Base-by-base conservation (phyloP, 1,140 invertebrate genomes). In the Neuroterus valhalla region DNA sequence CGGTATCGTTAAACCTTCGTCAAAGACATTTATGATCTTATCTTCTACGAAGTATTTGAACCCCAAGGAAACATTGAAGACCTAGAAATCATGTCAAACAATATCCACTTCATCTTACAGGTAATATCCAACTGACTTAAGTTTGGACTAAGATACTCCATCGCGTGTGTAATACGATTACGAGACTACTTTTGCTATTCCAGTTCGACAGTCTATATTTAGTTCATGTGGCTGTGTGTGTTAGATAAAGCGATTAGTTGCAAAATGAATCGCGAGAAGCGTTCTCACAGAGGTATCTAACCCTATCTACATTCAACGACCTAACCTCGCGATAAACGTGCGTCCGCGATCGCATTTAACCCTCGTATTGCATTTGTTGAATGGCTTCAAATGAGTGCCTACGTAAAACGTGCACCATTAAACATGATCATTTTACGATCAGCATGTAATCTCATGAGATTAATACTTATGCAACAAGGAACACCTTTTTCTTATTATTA, bases 191-290 rank as follows among this genome's bases (percentile, higher is more conserved):
- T 10, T 50, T n/a, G 19, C 48, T 50, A n/a, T 50, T 21, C n/a
- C 21, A 21, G 17, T 21, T 52, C 8, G 12, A 19, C 50, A 21
- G 12, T 11, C 19, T 55, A 50, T 52, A 26, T 62, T 62, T 31
- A 62, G 11, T 62, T 38, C 3, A 62, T 31, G 31, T 31, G 23
- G 14, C 8, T n/a, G 55, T 31, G 23, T 62, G 23, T 14, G 26
- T 38, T 23, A 38, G 21, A 62, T 62, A 31, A 38, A 62, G 12
- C 26, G 23, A 38, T 31, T 31, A n/a, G 10, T 62, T 62, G 55
- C 55, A 62, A 62, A n/a, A 62, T 62, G 55, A 62, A 62, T 62
- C 55, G 55, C 55, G 55, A 62, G 55, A 62, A 62, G 55, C 23
- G 23, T 38, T 62, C 55, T 62, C 55, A 62, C 55, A 62, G 23